Base-by-base conservation (phyloP, 2,888 invertebrate genomes). In the Tenthredo distinguenda region DNA sequence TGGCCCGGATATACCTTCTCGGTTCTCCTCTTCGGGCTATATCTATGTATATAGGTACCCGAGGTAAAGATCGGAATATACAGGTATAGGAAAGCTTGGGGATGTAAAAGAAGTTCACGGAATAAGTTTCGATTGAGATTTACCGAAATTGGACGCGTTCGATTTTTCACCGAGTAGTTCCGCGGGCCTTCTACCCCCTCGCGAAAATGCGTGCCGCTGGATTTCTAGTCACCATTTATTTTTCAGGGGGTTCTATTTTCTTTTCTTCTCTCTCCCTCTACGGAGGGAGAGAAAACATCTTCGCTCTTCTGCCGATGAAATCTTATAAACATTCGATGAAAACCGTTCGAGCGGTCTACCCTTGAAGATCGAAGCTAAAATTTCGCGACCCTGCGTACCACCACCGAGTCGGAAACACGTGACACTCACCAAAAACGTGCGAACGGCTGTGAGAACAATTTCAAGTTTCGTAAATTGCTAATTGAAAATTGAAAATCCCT, bases 91-190 rank as follows among this genome's bases (percentile, higher is more conserved):
- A n/a, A 37, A 15, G 31, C 15, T 34, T 31, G 15, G n/a, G 9
- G 15, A 31, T 31, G 77, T 34, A 65, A 55, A 55, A 77, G 40
- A 65, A 81, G n/a, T 65, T 77, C 81, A 34, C 21, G 47, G 83
- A 83, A 83, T 83, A 83, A 71, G 55, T 58, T 84, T 74, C 74
- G 62, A 82, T 85, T 85, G 82, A 85, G 85, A 85, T 85, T 85
- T 82, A 85, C 81, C 65, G 82, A 82, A 85, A 85, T 85, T 85
- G 81, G 81, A 72, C 37, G 50, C 71, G 68, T 71, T 85, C 81
- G 85, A 85, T 85, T 85, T 85, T 81, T 83, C 71, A 68, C 34
- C 15, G 83, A 83, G 37, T 81, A 65, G 62, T 81, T 81, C 55
- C 18, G n/a, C 55, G 55, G 55, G 9, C 55, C 58, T 50, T 34